Conservation (phyloP, 2,888 invertebrate species). For the Strigamia transsilvanica region DNA sequence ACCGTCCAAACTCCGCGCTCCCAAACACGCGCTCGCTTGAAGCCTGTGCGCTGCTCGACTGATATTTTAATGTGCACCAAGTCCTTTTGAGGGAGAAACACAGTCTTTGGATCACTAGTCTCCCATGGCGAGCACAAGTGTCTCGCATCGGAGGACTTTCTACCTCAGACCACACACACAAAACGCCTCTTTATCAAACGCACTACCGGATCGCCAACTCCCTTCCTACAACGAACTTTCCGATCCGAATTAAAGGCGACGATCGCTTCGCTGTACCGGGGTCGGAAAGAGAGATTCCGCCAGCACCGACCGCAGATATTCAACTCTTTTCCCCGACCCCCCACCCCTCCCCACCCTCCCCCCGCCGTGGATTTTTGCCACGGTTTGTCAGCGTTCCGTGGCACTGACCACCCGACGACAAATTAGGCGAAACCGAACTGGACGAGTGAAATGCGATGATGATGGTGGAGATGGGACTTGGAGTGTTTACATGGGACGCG, state of each 20-base stretch:
- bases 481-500: background rate
- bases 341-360: background rate
- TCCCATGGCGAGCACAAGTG: slow-evolving; percentile 17
- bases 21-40: background rate
- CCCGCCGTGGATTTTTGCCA: slow-evolving; percentile 8
- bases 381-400: background rate
- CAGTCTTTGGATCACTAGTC: slow-evolving; percentile 37
- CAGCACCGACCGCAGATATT: background rate
- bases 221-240: background rate
- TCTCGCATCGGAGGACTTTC: slow-evolving; percentile 12
- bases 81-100: slow-evolving; percentile 25
- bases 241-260: background rate
- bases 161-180: slow-evolving; percentile 8
- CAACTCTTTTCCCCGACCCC: background rate
- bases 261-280: background rate
- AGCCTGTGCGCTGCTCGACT: background rate
- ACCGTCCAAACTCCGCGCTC: background rate
- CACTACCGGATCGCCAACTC: slow-evolving; percentile 12
- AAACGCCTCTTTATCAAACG: slow-evolving; percentile 1
- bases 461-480: background rate
- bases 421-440: slow-evolving; percentile 1
- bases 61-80: slow-evolving; percentile 13
- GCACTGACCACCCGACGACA: background rate
- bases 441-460: background rate
- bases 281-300: background rate